Percentiles rank a stretch among this genome's conserved stretches.
These are phyloP conservation scores for Macroglossus sobrinus DNA, from an alignment of 2,113 vertebrate species.

Conservation along the genomic window DNA sequence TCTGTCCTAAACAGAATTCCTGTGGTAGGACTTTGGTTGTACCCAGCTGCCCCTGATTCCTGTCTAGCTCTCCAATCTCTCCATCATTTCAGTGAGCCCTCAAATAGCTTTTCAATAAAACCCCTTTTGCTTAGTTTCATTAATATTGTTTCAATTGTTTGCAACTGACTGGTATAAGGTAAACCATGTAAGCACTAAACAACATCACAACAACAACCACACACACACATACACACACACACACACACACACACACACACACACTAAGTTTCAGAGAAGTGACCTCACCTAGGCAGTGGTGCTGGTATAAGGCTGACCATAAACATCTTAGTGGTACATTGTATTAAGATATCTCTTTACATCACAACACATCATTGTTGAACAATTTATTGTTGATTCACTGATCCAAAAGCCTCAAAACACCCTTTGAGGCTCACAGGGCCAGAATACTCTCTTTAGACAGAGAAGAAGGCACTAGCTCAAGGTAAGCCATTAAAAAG, in stretches of 20 bases:
- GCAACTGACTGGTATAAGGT: neutral
- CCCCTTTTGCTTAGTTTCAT: neutral
- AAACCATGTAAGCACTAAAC: neutral
- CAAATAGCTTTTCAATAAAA: neutral
- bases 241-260: neutral
- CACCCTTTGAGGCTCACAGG: neutral
- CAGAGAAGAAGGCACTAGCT: neutral
- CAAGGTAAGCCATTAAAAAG: neutral
- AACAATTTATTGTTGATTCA: neutral
- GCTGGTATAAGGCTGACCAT: neutral
- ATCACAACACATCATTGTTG: neutral
- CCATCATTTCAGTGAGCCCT: neutral
- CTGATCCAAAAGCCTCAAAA: constrained; percentile 4
- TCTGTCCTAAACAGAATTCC: neutral
- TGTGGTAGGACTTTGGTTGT: neutral
- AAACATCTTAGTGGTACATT: neutral
- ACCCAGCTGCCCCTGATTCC: neutral
- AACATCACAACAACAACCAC: neutral
- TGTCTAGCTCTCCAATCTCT: neutral
- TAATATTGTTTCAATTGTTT: constrained; percentile 19
- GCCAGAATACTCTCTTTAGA: neutral
- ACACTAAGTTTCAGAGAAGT: neutral
- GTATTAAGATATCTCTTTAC: constrained; percentile 11
- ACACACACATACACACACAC: too few species aligned
- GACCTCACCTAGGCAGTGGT: neutral